Conservation (phyloP, 2,113 vertebrate genomes). For the Macrotis lagotis region DNA sequence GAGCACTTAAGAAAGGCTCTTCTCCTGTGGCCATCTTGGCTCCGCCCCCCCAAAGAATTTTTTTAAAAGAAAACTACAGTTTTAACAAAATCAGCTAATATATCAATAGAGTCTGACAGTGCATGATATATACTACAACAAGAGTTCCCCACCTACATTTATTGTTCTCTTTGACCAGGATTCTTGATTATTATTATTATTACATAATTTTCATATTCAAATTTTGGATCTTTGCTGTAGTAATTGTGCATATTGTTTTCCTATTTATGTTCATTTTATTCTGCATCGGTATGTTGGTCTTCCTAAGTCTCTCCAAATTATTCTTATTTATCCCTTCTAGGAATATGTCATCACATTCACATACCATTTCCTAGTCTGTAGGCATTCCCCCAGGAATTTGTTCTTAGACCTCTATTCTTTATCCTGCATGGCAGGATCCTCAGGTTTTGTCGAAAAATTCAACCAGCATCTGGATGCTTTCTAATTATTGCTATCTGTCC, state of each 20-base stretch:
- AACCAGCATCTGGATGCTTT: not conserved
- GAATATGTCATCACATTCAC: not conserved
- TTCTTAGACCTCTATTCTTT: not conserved
- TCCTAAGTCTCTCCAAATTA: not conserved
- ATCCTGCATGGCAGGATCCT: not conserved
- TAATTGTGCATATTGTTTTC: not conserved
- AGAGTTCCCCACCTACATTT: not conserved
- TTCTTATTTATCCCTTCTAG: too few relatives aligned
- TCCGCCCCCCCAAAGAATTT: too few relatives aligned
- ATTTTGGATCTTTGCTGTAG: not conserved
- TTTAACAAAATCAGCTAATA: not conserved
- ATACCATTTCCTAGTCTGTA: not conserved
- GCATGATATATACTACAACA: accelerated
- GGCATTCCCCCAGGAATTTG: not conserved
- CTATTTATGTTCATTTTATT: not conserved
- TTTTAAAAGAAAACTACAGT: not conserved
- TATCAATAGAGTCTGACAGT: not conserved
- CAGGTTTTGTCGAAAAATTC: not conserved
- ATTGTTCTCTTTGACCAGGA: not conserved
- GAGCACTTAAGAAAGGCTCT: too few relatives aligned
- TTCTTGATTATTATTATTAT: not conserved
- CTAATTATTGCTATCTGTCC: not conserved
- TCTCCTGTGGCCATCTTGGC: too few relatives aligned
- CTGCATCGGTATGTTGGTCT: not conserved
- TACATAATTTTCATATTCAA: not conserved